Evolutionary conservation across 2,113 vertebrate genomes (phyloP).

Genomic region (Oriolus oriolus): DNA sequence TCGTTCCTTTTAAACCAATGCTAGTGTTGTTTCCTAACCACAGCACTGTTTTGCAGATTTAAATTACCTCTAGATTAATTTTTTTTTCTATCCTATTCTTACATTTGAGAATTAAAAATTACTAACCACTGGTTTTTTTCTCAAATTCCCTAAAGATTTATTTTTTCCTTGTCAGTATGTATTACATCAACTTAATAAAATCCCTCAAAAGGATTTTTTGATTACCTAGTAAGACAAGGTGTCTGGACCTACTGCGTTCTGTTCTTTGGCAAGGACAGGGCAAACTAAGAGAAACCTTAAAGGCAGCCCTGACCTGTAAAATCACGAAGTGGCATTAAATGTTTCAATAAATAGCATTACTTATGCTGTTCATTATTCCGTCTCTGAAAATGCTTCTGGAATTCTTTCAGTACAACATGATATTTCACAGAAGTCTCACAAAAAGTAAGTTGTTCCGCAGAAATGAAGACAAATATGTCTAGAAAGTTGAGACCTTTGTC

Average conservation of each 20-base stretch:
- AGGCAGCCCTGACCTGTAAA: not conserved
- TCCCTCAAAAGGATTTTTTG: not conserved
- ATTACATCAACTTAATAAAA: not conserved
- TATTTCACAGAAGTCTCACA: not conserved
- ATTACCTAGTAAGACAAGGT: not conserved
- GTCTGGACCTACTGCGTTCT: not conserved
- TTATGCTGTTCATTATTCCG: not conserved
- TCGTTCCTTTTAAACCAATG: not conserved
- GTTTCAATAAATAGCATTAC: not conserved
- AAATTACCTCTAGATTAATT: not conserved
- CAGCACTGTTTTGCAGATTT: not conserved
- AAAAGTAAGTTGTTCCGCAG: not conserved
- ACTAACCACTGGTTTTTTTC: not conserved
- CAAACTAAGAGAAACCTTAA: not conserved
- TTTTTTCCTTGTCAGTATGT: not conserved
- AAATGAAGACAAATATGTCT: not conserved
- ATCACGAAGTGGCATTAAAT: not conserved
- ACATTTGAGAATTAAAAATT: not conserved
- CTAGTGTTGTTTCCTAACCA: not conserved
- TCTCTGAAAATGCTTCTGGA: not conserved
- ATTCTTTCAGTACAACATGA: not conserved
- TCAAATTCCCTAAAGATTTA: not conserved
- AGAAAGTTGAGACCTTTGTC: not conserved
- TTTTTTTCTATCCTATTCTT: not conserved
- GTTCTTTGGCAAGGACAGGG: not conserved